Evolutionary conservation across 2,113 vertebrate genomes (phyloP), one percentile per base, ranked within the genome.

Genomic region (Echinops telfairi): DNA sequence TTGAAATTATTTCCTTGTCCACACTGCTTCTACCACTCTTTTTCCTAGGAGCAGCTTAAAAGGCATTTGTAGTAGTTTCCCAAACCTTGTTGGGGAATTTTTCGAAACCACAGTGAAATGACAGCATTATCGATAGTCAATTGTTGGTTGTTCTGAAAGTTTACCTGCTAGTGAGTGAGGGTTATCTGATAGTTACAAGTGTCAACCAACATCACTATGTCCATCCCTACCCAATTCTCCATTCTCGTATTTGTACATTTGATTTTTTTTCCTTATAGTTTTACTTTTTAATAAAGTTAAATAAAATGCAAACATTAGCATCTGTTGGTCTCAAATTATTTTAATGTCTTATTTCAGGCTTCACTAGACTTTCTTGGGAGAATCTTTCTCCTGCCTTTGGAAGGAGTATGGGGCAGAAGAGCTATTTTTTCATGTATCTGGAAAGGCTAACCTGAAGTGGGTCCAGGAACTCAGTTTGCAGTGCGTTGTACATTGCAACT

Each of bases 251-350:
- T 43, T 87, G 88, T 96, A 92, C 47, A 47, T 87, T 53, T 5
- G 22, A 1, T 79, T 75, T 90, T 82, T 14, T 89, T 86, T 60
- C 60, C 22, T 22, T 92, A 1, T 92, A 27, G 77, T 94, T 91
- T 77, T 53, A 62, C 40, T 38, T 95, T 91, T 93, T 93, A 94
- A 91, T 94, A 94, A 95, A 91, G 33, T 80, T 40, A 4, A 95
- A 36, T 90, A 43, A 87, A 91, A 31, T 66, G 6, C 89, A 9
- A 64, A 14, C 22, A 3, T 0, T 71, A 16, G 1, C 27, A 2
- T 73, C 29, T 64, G 4, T 60, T 19, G 19, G 12, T 66, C 83
- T 92, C 31, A 10, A 0, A 78, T 53, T 77, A n/a, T 57, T 77
- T 84, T 79, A 8, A 1, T 25, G 3, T 27, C 10, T 2, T 4